Evolutionary conservation across 2,113 vertebrate genomes (phyloP).

Genomic region (Clinocottus analis): DNA sequence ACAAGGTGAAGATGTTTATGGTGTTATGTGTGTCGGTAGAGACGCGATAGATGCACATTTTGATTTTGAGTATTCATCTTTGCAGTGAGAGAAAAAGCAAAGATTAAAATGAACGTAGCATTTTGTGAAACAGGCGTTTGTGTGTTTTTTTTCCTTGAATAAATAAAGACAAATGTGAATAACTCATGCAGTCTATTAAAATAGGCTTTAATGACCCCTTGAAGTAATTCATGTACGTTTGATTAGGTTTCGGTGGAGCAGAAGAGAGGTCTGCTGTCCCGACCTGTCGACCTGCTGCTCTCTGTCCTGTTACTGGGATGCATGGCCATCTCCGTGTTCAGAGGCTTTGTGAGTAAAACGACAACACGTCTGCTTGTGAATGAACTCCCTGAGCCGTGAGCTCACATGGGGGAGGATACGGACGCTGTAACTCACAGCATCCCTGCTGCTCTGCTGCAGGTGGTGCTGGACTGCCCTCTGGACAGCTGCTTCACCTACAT

Average conservation of each 20-base stretch:
- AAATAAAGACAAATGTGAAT: not conserved
- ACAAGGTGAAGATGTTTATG: conserved; percentile 79
- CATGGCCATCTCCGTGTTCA: conserved; percentile 86
- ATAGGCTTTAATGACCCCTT: not conserved
- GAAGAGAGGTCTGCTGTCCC: conserved; percentile 79
- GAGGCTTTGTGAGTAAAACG: conserved; percentile 88
- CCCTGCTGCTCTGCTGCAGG: conserved; percentile 74
- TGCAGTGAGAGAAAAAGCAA: not conserved
- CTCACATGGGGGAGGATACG: not conserved
- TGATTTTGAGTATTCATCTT: not conserved
- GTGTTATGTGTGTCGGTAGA: not conserved
- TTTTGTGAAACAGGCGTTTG: not conserved
- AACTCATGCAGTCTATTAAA: not conserved
- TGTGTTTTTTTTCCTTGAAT: not conserved
- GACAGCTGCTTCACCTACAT: conserved; percentile 91
- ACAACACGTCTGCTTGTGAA: not conserved
- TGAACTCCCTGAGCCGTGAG: not conserved
- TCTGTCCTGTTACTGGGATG: conserved; percentile 77
- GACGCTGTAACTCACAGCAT: not conserved
- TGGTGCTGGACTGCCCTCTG: conserved; percentile 90
- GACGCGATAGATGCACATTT: no score
- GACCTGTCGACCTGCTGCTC: conserved; percentile 86
- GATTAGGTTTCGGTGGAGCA: conserved; percentile 85
- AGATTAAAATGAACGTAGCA: not conserved
- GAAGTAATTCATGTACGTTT: not conserved